These are phyloP conservation scores for Hepsetus odoe DNA, from an alignment of 2,113 vertebrate genomes.

Conservation along the genomic window DNA sequence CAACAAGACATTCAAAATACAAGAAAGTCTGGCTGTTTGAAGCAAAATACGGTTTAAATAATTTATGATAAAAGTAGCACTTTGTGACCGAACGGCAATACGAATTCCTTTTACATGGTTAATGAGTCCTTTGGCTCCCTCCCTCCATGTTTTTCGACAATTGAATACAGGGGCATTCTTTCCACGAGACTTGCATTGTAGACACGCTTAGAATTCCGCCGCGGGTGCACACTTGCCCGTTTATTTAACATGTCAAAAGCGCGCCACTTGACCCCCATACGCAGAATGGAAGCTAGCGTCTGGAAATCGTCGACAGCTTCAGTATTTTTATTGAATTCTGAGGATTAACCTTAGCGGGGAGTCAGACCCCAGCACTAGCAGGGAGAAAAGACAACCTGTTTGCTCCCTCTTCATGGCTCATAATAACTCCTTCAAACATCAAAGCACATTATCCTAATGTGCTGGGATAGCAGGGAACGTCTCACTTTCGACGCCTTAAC, in stretches of 20 bases:
- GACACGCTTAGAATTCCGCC: not conserved
- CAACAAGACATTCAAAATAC: no score
- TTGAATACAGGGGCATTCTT: not conserved
- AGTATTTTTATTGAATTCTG: constrained; percentile 22
- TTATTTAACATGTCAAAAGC: constrained; percentile 17
- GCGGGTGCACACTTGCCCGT: not conserved
- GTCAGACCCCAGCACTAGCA: constrained; percentile 26
- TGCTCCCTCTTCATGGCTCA: constrained; percentile 7
- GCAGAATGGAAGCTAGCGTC: not conserved
- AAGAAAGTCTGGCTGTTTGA: no score
- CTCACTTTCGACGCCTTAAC: constrained; percentile 37
- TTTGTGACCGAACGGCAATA: no score
- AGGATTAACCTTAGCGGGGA: constrained; percentile 31
- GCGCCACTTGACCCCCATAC: not conserved
- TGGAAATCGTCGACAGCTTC: constrained; percentile 34
- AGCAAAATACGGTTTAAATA: no score
- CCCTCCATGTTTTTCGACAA: no score
- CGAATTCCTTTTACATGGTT: no score
- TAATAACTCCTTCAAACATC: constrained; percentile 42
- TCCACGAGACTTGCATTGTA: not conserved
- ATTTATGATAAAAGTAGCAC: no score
- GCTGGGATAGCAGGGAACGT: constrained; percentile 5
- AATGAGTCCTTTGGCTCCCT: no score
- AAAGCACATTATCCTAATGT: constrained; percentile 26
- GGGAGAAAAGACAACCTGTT: constrained; percentile 47